These are phyloP conservation scores for Gasterosteus aculeatus DNA, from an alignment of 2,113 vertebrate species.

Conservation along the genomic window DNA sequence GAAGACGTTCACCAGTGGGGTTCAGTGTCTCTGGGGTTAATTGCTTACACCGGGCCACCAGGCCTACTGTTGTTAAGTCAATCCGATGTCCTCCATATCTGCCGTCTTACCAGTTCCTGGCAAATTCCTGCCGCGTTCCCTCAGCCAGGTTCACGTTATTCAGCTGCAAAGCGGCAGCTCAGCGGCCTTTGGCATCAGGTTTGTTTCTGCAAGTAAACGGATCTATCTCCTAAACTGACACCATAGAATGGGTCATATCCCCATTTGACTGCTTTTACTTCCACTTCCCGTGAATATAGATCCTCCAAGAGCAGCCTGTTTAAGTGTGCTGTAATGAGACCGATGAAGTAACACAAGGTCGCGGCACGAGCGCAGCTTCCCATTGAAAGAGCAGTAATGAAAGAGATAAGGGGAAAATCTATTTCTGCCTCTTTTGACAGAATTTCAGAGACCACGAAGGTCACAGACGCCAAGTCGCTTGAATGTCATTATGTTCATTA, in stretches of 20 bases:
- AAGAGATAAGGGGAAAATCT: slow-evolving; percentile 70
- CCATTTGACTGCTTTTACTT: slow-evolving; percentile 37
- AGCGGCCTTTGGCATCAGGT: slow-evolving; percentile 32
- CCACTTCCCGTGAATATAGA: slow-evolving; percentile 53
- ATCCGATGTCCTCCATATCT: slow-evolving; percentile 19
- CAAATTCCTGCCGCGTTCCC: slow-evolving; percentile 29
- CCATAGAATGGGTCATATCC: slow-evolving; percentile 32
- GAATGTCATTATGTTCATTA: slow-evolving; percentile 77
- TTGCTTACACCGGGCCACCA: slow-evolving; percentile 60
- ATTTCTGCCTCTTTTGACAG: slow-evolving; percentile 61
- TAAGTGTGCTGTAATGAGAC: slow-evolving; percentile 58
- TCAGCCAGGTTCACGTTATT: slow-evolving; percentile 47
- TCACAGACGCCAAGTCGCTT: slow-evolving; percentile 63
- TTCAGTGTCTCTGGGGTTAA: slow-evolving; percentile 72
- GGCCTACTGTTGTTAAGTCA: slow-evolving; percentile 49
- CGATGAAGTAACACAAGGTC: slow-evolving; percentile 70
- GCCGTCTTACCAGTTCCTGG: slow-evolving; percentile 29
- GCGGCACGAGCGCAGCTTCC: slow-evolving; percentile 42
- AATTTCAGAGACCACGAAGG: slow-evolving; percentile 68
- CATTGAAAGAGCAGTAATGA: slow-evolving; percentile 63
- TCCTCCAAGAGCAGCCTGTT: slow-evolving; percentile 50
- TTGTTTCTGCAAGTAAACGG: slow-evolving; percentile 35
- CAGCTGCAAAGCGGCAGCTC: slow-evolving; percentile 49
- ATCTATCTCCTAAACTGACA: slow-evolving; percentile 37
- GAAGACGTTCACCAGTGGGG: slow-evolving; percentile 45